Conservation (phyloP, 2,888 invertebrate genomes). For the Venusia cambrica region DNA sequence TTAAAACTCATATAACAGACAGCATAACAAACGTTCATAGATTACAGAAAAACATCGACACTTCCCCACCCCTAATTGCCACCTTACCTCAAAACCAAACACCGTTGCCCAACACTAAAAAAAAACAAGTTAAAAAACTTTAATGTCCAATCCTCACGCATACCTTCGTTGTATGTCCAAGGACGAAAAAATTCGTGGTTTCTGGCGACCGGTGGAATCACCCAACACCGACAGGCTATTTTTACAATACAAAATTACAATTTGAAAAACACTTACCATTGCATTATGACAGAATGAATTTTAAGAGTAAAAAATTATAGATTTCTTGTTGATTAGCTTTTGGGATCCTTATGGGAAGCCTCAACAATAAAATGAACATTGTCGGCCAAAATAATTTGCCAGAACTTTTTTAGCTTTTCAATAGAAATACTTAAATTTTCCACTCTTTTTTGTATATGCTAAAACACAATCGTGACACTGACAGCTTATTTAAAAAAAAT, state of each 20-base stretch:
- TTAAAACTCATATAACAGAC: slow-evolving; percentile 1
- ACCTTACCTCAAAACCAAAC: slow-evolving; percentile 32
- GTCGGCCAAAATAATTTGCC: too few species aligned
- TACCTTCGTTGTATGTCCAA: slow-evolving; percentile 78
- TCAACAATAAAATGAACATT: too few species aligned
- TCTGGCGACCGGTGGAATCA: slow-evolving; percentile 67
- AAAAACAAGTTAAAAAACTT: slow-evolving; percentile 24
- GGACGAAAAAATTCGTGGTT: slow-evolving; percentile 77
- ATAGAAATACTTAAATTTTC: too few species aligned
- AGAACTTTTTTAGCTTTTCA: too few species aligned
- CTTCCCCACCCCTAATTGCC: slow-evolving; percentile 19
- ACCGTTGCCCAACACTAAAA: slow-evolving; percentile 27
- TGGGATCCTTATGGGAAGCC: too few species aligned
- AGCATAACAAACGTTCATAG: neutral
- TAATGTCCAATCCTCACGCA: slow-evolving; percentile 24
- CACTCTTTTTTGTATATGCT: too few species aligned
- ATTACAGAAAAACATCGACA: slow-evolving; percentile 1
- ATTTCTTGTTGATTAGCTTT: too few species aligned
- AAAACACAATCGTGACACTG: too few species aligned
- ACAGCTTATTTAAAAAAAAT: too few species aligned
- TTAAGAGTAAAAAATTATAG: slow-evolving; percentile 7
- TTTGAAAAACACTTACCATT: slow-evolving; percentile 35
- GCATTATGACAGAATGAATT: slow-evolving; percentile 6
- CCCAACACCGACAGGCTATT: slow-evolving; percentile 74
- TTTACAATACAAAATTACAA: slow-evolving; percentile 40